These are phyloP conservation scores for Lypha dubia DNA, from an alignment of 2,888 invertebrate species.

Conservation along the genomic window DNA sequence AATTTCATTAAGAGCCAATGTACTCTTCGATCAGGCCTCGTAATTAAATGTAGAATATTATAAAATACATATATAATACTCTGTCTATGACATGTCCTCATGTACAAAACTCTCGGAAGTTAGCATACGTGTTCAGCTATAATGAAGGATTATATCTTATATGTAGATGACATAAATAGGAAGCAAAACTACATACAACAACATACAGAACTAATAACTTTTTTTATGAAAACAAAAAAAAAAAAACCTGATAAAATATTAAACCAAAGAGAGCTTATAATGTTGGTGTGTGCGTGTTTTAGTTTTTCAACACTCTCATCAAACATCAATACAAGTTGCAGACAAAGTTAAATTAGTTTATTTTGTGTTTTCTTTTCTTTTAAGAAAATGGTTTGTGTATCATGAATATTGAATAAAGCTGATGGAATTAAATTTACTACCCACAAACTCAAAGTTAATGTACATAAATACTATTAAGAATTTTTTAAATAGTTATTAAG, in stretches of 20 bases:
- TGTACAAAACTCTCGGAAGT: not conserved
- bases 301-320: not conserved
- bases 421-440: not conserved
- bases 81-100: not conserved
- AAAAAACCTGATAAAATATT: not conserved
- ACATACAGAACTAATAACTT: slow-evolving; percentile 13
- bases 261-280: slow-evolving; percentile 16
- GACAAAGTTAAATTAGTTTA: slow-evolving; percentile 4
- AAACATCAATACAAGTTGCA: slow-evolving; percentile 8
- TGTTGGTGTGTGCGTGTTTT: no score
- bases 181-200: not conserved
- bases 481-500: not conserved
- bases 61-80: not conserved
- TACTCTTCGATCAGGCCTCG: no score
- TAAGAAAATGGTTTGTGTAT: no score
- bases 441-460: not conserved
- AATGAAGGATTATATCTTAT: slow-evolving; percentile 50
- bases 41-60: no score
- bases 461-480: not conserved
- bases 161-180: slow-evolving; percentile 49
- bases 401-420: not conserved
- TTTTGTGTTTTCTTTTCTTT: no score
- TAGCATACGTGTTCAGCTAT: slow-evolving; percentile 12
- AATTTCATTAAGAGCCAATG: no score
- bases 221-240: not conserved